Conservation (phyloP, 2,797 vertebrate genomes). For the Notamacropus eugenii region DNA sequence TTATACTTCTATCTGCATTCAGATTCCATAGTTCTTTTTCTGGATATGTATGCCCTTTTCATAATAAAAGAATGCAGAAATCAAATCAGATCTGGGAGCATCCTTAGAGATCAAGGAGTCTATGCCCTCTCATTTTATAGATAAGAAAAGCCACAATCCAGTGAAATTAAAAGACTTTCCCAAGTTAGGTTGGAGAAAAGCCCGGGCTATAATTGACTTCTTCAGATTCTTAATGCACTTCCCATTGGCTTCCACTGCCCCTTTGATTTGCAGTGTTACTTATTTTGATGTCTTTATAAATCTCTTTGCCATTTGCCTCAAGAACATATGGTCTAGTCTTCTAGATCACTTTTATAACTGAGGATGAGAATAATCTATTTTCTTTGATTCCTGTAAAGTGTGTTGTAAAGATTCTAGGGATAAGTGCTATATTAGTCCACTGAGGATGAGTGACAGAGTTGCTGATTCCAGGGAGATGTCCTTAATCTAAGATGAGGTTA, state of each 20-base stretch:
- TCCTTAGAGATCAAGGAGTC: too few relatives aligned
- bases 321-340: background rate
- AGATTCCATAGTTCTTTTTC: too few relatives aligned
- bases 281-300: background rate
- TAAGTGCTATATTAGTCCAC: background rate
- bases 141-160: background rate
- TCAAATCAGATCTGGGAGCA: too few relatives aligned
- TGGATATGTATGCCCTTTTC: too few relatives aligned
- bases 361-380: background rate
- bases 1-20: too few relatives aligned
- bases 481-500: background rate
- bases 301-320: background rate
- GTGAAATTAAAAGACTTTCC: background rate
- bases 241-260: background rate
- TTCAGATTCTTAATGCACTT: background rate
- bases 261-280: background rate
- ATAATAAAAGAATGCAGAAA: too few relatives aligned
- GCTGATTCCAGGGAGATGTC: background rate
- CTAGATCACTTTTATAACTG: background rate
- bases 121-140: background rate
- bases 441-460: background rate
- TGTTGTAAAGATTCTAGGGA: too few relatives aligned
- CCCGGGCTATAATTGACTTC: background rate
- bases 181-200: background rate
- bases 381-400: background rate